Conservation (phyloP, 37 sponge, comb jelly and placozoan species). For the Haliclona indistincta region DNA sequence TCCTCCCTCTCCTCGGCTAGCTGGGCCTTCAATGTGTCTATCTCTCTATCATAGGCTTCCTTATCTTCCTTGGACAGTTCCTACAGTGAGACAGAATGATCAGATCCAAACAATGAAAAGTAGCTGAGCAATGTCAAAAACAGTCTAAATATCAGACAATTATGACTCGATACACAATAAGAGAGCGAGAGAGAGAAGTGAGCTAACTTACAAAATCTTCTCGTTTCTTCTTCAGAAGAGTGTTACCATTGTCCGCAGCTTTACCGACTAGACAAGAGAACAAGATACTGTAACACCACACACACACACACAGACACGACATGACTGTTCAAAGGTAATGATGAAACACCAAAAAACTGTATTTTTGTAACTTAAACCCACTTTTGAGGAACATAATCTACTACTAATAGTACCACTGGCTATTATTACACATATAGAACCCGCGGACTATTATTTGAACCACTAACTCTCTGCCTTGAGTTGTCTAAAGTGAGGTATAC, state of each 20-base stretch:
- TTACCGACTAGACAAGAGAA: constrained; percentile 3
- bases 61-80: constrained; percentile 12
- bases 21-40: constrained; percentile 13
- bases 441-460: too few species aligned
- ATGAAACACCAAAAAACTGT: neutral
- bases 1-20: constrained; percentile 24
- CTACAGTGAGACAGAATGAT: constrained; percentile 11
- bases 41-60: constrained; percentile 11
- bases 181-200: neutral
- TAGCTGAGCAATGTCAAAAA: too few species aligned
- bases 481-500: constrained; percentile 12
- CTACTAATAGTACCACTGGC: too few species aligned
- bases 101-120: too few species aligned
- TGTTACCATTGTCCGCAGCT: neutral
- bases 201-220: constrained; percentile 14
- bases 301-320: too few species aligned
- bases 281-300: neutral
- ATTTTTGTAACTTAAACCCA: too few species aligned
- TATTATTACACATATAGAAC: too few species aligned
- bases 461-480: constrained; percentile 7
- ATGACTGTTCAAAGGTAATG: neutral
- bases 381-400: too few species aligned
- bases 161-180: neutral
- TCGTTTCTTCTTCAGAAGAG: constrained; percentile 9
- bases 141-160: neutral